Base-by-base conservation (phyloP, 1,140 invertebrate genomes). In the Aphis craccivora region DNA sequence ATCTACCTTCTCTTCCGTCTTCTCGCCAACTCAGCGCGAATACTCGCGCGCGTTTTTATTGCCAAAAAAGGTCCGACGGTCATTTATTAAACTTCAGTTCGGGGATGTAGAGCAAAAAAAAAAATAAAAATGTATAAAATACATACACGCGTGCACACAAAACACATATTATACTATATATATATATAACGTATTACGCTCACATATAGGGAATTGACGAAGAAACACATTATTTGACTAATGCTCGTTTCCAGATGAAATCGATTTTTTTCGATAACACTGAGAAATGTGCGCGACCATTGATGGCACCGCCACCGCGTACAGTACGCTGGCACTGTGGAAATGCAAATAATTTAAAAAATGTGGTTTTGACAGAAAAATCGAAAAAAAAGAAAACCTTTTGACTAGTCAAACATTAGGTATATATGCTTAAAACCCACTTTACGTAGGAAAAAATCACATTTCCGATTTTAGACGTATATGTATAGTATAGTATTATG, bases 51-150 rank as follows among this genome's bases (percentile, higher is more conserved):
- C 91, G 67, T 81, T 93, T 93, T 93, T 93, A 93, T 93, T 93
- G 91, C 91, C 91, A 86, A 93, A 93, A 93, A 93, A 93, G 91
- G 91, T 93, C 91, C 91, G 76, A 83, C 91, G 91, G 91, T 93
- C 91, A 93, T 93, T 93, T 93, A 93, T 93, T 93, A 93, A 93
- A 93, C 81, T 93, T 93, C 91, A 76, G 91, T 83, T 83, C 91
- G 45, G 81, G 91, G 91, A 67, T n/a, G 53, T 83, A 40, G 48
- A 67, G 81, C 25, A 23, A 37, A 86, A 30, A n/a, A 23, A 90
- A 37, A 83, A 81, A 91, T 45, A 83, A 91, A 81, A 92, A 55
- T 93, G 91, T 93, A 93, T 84, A 93, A 93, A 93, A 84, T 55
- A 93, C 91, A 55, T 51, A 86, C 67, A 37, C 45, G 51, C n/a